Evolutionary conservation across 2,888 invertebrate species (phyloP).

Genomic region (Endotricha flammealis): DNA sequence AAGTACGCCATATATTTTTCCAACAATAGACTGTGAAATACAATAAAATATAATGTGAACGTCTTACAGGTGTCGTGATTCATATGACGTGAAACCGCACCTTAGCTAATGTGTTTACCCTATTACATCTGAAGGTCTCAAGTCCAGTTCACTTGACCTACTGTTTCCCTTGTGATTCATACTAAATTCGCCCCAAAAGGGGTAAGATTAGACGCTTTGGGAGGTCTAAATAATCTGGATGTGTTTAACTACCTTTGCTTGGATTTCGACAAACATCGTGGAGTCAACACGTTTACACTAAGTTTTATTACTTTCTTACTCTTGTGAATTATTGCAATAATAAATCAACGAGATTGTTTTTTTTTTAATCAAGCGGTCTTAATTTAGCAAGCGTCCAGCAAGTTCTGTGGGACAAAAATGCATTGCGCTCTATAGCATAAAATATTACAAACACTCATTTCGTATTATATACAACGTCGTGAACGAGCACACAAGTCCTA

Average conservation of each 20-base stretch:
- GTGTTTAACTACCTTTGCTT: constrained; percentile 40
- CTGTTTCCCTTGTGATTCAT: constrained; percentile 19
- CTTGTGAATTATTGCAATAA: constrained; percentile 66
- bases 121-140: constrained; percentile 53
- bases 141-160: constrained; percentile 39
- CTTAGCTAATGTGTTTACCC: constrained; percentile 67
- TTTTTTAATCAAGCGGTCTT: too few relatives aligned
- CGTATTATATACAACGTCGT: too few relatives aligned
- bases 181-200: constrained; percentile 25
- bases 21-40: constrained; percentile 6
- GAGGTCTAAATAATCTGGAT: constrained; percentile 41
- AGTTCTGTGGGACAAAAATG: too few relatives aligned
- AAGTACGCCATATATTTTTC: constrained; percentile 22
- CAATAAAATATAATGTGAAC: constrained; percentile 39
- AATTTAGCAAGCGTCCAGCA: too few relatives aligned
- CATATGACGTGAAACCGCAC: constrained; percentile 43
- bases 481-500: too few relatives aligned
- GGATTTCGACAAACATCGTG: constrained; percentile 65
- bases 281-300: constrained; percentile 61
- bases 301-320: constrained; percentile 71
- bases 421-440: too few relatives aligned
- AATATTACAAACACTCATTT: too few relatives aligned
- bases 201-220: constrained; percentile 22
- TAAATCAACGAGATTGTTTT: too few relatives aligned
- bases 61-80: constrained; percentile 58